These are phyloP conservation scores for Pantherophis vulpinus DNA, from an alignment of 2,797 vertebrate genomes.

Conservation along the genomic window DNA sequence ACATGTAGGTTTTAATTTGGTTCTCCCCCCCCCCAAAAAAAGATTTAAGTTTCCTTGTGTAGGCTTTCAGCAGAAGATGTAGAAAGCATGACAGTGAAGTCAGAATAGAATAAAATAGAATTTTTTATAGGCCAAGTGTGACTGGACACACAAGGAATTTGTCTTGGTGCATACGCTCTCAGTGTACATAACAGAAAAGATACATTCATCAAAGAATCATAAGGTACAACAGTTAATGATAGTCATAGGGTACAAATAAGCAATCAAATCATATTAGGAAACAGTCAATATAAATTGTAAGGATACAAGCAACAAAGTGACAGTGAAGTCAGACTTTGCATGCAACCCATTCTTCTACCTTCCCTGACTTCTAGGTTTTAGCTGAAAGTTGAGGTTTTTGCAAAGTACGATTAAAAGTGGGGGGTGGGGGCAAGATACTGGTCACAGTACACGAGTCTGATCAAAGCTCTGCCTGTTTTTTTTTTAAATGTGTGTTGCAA, in stretches of 20 bases:
- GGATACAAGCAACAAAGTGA: neutral
- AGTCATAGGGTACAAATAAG: too few relatives aligned
- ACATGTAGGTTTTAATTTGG: neutral
- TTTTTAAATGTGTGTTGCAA: neutral
- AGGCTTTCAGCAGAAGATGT: neutral
- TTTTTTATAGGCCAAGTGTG: too few relatives aligned
- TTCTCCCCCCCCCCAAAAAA: accelerated
- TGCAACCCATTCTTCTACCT: neutral
- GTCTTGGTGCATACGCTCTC: too few relatives aligned
- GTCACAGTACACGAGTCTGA: neutral
- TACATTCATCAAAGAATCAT: too few relatives aligned
- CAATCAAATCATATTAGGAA: too few relatives aligned
- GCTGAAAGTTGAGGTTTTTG: neutral
- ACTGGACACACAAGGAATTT: too few relatives aligned
- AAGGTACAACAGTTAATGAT: too few relatives aligned
- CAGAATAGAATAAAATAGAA: too few relatives aligned
- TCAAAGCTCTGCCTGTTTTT: neutral
- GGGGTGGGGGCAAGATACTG: neutral
- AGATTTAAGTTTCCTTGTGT: neutral
- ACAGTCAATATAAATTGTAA: too few relatives aligned
- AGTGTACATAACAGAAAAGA: too few relatives aligned
- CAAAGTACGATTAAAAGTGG: neutral
- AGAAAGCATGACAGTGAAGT: neutral
- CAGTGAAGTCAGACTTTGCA: neutral
- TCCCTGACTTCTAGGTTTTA: neutral